A percentile compares a stretch with the other conserved stretches of the same genome.
phyloP scores from a whole-genome alignment of 2,113 vertebrate genomes.

The Clarias gariepinus region DNA sequence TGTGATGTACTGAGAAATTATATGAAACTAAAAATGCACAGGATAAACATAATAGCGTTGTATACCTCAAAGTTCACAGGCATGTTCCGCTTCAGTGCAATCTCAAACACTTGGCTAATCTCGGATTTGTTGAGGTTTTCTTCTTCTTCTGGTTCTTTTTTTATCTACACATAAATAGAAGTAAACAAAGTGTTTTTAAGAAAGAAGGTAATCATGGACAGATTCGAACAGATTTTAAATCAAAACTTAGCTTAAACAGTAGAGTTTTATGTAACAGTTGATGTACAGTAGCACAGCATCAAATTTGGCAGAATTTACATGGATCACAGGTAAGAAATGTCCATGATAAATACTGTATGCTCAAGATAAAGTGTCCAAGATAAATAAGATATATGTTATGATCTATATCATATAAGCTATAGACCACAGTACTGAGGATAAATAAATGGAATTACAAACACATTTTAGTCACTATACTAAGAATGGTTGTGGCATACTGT shows the following conservation, averaged over 20 bases:
- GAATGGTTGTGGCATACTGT: background rate
- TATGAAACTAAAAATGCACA: background rate
- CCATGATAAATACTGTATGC: no score
- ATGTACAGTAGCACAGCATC: background rate
- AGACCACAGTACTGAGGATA: background rate
- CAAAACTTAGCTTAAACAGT: background rate
- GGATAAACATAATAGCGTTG: background rate
- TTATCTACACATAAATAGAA: slow-evolving; percentile 77
- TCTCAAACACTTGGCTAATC: slow-evolving; percentile 99
- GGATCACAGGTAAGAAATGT: background rate
- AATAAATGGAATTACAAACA: background rate
- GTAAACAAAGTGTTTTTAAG: background rate
- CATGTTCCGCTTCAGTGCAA: slow-evolving; percentile 97
- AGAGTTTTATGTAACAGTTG: background rate
- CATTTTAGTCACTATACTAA: background rate
- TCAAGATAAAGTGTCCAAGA: background rate
- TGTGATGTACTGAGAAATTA: background rate
- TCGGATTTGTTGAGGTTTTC: slow-evolving; percentile 99
- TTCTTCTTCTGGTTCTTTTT: slow-evolving; percentile 90
- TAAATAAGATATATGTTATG: background rate
- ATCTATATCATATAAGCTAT: background rate
- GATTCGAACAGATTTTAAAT: background rate
- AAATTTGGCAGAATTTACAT: background rate
- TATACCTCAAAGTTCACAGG: slow-evolving; percentile 97
- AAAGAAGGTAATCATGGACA: background rate